Evolutionary conservation across 2,888 invertebrate species (phyloP).

Genomic region (Coenonympha glycerion): DNA sequence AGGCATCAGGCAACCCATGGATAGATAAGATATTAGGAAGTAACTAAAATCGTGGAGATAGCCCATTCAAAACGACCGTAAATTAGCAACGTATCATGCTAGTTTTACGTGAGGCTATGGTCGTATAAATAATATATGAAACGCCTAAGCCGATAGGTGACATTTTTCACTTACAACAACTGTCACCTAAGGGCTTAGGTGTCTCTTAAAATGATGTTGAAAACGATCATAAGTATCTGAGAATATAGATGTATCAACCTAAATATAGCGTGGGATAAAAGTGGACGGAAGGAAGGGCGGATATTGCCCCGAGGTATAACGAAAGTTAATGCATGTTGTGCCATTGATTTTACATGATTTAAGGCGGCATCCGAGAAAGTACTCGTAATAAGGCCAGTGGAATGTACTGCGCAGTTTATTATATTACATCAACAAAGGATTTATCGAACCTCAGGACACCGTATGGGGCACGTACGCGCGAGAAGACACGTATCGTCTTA

Average conservation of each 20-base stretch:
- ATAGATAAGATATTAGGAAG: too few relatives aligned
- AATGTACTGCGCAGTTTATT: conserved; percentile 37
- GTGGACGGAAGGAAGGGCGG: conserved; percentile 63
- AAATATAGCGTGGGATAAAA: conserved; percentile 35
- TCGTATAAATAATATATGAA: too few relatives aligned
- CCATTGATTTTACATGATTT: conserved; percentile 9
- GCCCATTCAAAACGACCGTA: too few relatives aligned
- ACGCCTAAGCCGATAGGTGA: too few relatives aligned
- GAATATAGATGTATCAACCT: background rate
- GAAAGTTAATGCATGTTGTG: conserved; percentile 16
- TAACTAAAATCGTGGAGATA: too few relatives aligned
- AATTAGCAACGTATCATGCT: too few relatives aligned
- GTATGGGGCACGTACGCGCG: conserved; percentile 27
- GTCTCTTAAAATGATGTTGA: too few relatives aligned
- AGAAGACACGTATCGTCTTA: conserved; percentile 24
- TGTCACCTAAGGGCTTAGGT: too few relatives aligned
- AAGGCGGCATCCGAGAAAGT: conserved; percentile 11
- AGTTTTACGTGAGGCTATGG: too few relatives aligned
- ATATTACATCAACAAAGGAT: conserved; percentile 29
- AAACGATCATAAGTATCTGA: background rate
- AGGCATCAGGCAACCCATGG: too few relatives aligned
- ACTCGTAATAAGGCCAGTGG: conserved; percentile 23
- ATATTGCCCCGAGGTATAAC: conserved; percentile 45
- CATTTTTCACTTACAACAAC: too few relatives aligned
- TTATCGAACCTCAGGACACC: conserved; percentile 22